phyloP scores from a whole-genome alignment of 1,140 invertebrate species.

The Helicoverpa armigera region DNA sequence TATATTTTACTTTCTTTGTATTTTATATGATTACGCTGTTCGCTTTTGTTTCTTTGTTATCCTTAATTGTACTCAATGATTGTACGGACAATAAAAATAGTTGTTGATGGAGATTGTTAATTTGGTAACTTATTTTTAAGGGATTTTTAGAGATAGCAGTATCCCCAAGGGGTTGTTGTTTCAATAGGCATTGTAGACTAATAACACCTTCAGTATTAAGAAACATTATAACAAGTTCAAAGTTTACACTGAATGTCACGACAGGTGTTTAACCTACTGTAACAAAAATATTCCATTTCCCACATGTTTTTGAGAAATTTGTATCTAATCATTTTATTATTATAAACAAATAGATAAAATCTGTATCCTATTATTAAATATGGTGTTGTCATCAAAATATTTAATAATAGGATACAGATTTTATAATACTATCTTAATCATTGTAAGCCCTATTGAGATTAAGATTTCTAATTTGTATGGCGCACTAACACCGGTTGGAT shows the following conservation, averaged over 20 bases:
- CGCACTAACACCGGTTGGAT: neutral
- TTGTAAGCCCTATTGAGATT: neutral
- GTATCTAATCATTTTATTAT: neutral
- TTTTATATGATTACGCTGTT: neutral
- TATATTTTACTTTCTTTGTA: neutral
- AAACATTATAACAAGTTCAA: constrained; percentile 3
- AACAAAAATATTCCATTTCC: constrained; percentile 14
- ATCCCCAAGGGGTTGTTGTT: too few species aligned
- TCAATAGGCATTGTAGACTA: too few species aligned
- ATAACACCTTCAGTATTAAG: neutral
- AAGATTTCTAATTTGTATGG: neutral
- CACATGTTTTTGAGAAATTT: neutral
- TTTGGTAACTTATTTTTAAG: neutral
- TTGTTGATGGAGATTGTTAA: too few species aligned
- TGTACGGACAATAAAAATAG: too few species aligned
- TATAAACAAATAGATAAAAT: neutral
- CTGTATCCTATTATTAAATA: too few species aligned
- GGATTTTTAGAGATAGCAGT: neutral
- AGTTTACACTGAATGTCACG: neutral
- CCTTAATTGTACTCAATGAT: too few species aligned
- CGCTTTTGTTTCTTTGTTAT: too few species aligned
- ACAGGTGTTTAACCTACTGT: constrained; percentile 10
- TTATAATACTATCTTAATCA: neutral
- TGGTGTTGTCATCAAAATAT: too few species aligned
- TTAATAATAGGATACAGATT: too few species aligned